A percentile compares a stretch with the other conserved stretches of the same genome.
These are phyloP conservation scores for Trimorus sp. DNA, from an alignment of 2,888 invertebrate species.

Conservation along the genomic window DNA sequence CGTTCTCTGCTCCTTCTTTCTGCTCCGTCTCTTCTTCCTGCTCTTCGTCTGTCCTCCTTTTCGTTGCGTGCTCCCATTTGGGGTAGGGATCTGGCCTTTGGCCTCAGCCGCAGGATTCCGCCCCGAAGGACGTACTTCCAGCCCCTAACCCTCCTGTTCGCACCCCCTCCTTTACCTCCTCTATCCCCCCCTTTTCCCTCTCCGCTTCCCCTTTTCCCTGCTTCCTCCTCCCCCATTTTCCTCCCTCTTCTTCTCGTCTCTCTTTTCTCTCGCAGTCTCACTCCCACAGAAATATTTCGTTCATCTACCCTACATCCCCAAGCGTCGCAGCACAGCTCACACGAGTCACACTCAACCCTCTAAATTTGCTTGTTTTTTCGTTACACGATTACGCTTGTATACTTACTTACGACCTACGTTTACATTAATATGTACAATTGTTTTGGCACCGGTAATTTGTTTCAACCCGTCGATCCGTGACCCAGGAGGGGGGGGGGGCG, in stretches of 20 bases:
- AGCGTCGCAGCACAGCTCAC: constrained; percentile 74
- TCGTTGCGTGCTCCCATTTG: too few relatives aligned
- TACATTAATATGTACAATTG: constrained; percentile 80
- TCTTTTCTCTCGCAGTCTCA: constrained; percentile 7
- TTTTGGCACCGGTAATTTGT: constrained; percentile 78
- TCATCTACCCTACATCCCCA: constrained; percentile 61
- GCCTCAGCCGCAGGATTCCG: too few relatives aligned
- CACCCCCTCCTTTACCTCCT: too few relatives aligned
- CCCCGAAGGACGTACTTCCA: too few relatives aligned
- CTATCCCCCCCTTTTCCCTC: too few relatives aligned
- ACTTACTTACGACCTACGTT: constrained; percentile 73
- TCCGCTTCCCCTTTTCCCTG: too few relatives aligned
- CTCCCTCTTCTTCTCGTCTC: neutral
- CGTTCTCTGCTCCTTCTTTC: too few relatives aligned
- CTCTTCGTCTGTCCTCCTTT: too few relatives aligned
- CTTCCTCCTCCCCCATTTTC: too few relatives aligned
- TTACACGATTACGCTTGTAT: constrained; percentile 40
- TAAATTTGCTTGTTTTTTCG: constrained; percentile 28
- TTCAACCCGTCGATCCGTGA: constrained; percentile 26
- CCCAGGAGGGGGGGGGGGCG: neutral
- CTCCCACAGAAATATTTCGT: constrained; percentile 16
- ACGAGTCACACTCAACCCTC: constrained; percentile 67
- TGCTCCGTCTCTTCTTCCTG: too few relatives aligned
- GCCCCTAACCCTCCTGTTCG: too few relatives aligned
- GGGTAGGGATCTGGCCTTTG: too few relatives aligned